Evolutionary conservation across 2,797 vertebrate genomes (phyloP).

Genomic region (Zalophus californianus): DNA sequence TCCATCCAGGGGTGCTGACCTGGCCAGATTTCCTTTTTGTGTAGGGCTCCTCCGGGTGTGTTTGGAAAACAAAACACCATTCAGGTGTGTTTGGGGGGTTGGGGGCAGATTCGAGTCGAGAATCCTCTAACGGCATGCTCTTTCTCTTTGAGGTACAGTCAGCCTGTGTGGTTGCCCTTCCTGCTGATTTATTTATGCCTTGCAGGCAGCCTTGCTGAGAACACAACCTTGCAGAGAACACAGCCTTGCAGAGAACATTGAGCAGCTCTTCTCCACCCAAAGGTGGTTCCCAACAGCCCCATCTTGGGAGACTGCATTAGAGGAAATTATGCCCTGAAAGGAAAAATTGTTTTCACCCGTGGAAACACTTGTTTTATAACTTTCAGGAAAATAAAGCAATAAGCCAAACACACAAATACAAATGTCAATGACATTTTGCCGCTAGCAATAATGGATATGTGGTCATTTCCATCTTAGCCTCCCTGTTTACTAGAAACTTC

Average conservation of each 20-base stretch:
- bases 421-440: not conserved
- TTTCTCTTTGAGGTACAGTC: not conserved
- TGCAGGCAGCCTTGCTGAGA: not conserved
- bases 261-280: not conserved
- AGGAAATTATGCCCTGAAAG: not conserved
- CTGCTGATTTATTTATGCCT: too few species aligned
- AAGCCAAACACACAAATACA: not conserved
- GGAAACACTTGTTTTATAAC: not conserved
- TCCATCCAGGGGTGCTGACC: too few species aligned
- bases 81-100: not conserved
- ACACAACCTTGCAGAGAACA: not conserved
- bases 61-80: not conserved
- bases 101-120: not conserved
- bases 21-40: not conserved
- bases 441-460: not conserved
- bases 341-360: not conserved
- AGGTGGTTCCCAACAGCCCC: not conserved
- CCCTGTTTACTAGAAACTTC: not conserved
- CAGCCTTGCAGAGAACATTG: not conserved
- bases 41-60: not conserved
- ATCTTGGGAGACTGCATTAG: not conserved
- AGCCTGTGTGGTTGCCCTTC: not conserved
- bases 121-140: accelerated
- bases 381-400: not conserved
- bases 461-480: not conserved